Percentiles rank a stretch among this genome's conserved stretches.
Conservation (phyloP, 2,888 invertebrate genomes). For the Hypomecis atomaria region DNA sequence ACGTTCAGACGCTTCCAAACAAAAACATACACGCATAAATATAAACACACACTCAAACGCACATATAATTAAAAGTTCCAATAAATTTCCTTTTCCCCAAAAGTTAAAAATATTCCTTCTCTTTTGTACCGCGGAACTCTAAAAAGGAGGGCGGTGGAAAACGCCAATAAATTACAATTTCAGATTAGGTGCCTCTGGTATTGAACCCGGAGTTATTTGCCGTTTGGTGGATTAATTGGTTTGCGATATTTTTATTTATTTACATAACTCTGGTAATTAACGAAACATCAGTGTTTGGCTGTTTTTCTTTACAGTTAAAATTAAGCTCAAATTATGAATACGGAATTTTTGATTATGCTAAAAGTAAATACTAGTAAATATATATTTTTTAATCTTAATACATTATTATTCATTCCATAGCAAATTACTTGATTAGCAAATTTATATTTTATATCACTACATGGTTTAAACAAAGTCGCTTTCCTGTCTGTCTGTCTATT, state of each 20-base stretch:
- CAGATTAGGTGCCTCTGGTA: conserved; percentile 28
- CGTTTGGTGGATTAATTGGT: conserved; percentile 29
- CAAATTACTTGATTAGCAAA: too few species aligned
- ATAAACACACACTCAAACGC: too few species aligned
- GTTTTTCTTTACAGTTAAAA: not conserved
- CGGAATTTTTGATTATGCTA: not conserved
- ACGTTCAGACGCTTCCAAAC: too few species aligned
- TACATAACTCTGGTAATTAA: conserved; percentile 17
- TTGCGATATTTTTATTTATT: conserved; percentile 26
- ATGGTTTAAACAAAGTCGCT: too few species aligned
- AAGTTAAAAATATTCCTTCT: not conserved
- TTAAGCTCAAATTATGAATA: not conserved
- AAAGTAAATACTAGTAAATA: too few species aligned
- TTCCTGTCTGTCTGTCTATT: too few species aligned
- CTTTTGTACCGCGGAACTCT: conserved; percentile 17
- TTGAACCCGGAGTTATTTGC: conserved; percentile 27
- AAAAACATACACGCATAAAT: too few species aligned
- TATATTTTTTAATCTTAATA: too few species aligned
- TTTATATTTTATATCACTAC: too few species aligned
- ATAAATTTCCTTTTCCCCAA: not conserved
- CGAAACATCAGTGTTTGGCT: not conserved
- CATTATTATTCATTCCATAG: too few species aligned
- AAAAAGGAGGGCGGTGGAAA: conserved; percentile 26
- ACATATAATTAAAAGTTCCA: too few species aligned
- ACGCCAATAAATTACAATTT: conserved; percentile 36